Evolutionary conservation across 2,888 invertebrate genomes (phyloP).

Genomic region (Panzeria rudis): DNA sequence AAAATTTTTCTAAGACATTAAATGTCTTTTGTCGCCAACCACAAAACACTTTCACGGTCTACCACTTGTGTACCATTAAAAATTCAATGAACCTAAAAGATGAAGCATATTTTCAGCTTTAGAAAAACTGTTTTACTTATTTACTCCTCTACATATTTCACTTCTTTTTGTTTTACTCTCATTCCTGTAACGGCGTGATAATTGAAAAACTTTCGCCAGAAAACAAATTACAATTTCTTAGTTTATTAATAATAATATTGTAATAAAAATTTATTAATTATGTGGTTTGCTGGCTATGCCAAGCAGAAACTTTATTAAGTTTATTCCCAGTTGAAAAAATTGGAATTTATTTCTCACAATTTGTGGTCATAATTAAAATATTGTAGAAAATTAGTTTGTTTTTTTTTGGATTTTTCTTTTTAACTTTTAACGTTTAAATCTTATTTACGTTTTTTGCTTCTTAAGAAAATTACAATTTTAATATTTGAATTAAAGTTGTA

Average conservation of each 20-base stretch:
- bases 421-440: slow-evolving; percentile 23
- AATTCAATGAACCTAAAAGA: slow-evolving; percentile 67
- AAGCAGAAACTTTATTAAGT: slow-evolving; percentile 44
- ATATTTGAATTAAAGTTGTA: slow-evolving; percentile 68
- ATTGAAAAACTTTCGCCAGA: slow-evolving; percentile 67
- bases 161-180: slow-evolving; percentile 39
- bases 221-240: slow-evolving; percentile 47
- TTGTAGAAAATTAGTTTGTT: slow-evolving; percentile 25
- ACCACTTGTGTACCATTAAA: slow-evolving; percentile 66
- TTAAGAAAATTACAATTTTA: slow-evolving; percentile 62
- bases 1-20: slow-evolving; percentile 18
- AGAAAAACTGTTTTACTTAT: slow-evolving; percentile 8
- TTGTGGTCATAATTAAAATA: slow-evolving; percentile 66
- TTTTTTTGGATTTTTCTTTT: neutral
- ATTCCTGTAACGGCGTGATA: slow-evolving; percentile 29
- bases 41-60: slow-evolving; percentile 68
- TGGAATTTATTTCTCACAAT: slow-evolving; percentile 48
- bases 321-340: neutral
- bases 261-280: slow-evolving; percentile 69
- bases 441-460: slow-evolving; percentile 14
- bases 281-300: slow-evolving; percentile 16
- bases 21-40: slow-evolving; percentile 61
- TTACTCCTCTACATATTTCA: neutral
- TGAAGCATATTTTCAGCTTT: slow-evolving; percentile 26
- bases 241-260: slow-evolving; percentile 62